Base-by-base conservation (phyloP, 1,140 invertebrate species). In the Streblospio benedicti region DNA sequence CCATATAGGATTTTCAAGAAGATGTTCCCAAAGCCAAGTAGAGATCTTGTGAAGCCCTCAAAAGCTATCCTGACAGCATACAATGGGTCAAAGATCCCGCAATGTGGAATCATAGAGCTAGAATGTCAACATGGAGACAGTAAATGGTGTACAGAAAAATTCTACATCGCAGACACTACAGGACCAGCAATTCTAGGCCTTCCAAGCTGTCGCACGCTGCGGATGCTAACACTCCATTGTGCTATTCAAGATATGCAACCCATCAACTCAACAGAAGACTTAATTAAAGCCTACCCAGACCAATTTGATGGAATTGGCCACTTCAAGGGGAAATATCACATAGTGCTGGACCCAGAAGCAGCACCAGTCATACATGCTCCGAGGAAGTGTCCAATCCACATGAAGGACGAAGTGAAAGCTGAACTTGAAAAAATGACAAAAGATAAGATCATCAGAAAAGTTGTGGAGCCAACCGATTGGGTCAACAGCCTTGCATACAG, bases 401-500 rank as follows among this genome's bases (percentile, higher is more conserved):
- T 56, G 5, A 56, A 56, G 20, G 12, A 5, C 6, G 25, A 56
- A 5, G 16, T 56, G 45, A 49, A 49, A 9, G 25, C 12, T 16
- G 45, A 49, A 23, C 45, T 49, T 6, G 45, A 56, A 23, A 2
- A 18, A 6, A 56, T 43, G 53, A 31, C 25, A 38, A 12, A 56
- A 4, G 6, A 56, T 16, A 38, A 23, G 20, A 20, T 41, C 30
- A 56, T 56, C 6, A 20, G 32, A n/a, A 35, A 35, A 38, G 35
- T 56, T 1, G 53, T 41, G 16, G 31, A 56, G 12, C 53, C 35
- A 32, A 56, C 31, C 12, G 53, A 43, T 28, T 56, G 53, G 53
- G 38, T 32, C 43, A 25, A 18, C 20, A 28, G 23, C 4, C 25
- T 56, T 9, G 20, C 53, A 12, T 28, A 23, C 1, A 35, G 32